Conservation (phyloP, 1,140 invertebrate genomes). For the Pseudomyrmex gracilis region DNA sequence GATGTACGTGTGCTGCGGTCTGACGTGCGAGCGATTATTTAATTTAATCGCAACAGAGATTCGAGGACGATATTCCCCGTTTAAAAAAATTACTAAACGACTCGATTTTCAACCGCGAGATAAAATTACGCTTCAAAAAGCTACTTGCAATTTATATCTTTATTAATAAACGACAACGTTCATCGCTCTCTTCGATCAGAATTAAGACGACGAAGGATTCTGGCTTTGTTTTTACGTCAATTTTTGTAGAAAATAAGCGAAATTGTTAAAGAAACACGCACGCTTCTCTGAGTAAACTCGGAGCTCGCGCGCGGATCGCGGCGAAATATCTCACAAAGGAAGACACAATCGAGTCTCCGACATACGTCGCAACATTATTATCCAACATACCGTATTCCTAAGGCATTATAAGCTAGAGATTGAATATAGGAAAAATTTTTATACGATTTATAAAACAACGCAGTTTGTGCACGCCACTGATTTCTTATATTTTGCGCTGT, state of each 20-base stretch:
- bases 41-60: neutral
- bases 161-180: too few relatives aligned
- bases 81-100: neutral
- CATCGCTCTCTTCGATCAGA: too few relatives aligned
- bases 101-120: too few relatives aligned
- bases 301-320: slow-evolving; percentile 50
- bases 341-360: slow-evolving; percentile 47
- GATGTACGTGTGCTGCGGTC: slow-evolving; percentile 19
- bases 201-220: too few relatives aligned
- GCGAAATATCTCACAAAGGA: slow-evolving; percentile 28
- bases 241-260: neutral
- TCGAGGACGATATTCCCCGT: neutral
- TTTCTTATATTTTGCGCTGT: slow-evolving; percentile 69
- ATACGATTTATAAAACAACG: slow-evolving; percentile 77
- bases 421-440: slow-evolving; percentile 72
- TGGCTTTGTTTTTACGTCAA: too few relatives aligned
- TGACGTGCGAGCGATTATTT: slow-evolving; percentile 8
- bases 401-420: slow-evolving; percentile 73
- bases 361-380: slow-evolving; percentile 64
- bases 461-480: slow-evolving; percentile 63
- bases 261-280: neutral
- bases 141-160: too few relatives aligned
- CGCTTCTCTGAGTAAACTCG: slow-evolving; percentile 21
- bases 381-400: slow-evolving; percentile 66
- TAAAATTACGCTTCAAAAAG: too few relatives aligned